A percentile compares a stretch with the other conserved stretches of the same genome.
Evolutionary conservation across 2,888 invertebrate genomes (phyloP).

Genomic region (Epistrophella euchroma): DNA sequence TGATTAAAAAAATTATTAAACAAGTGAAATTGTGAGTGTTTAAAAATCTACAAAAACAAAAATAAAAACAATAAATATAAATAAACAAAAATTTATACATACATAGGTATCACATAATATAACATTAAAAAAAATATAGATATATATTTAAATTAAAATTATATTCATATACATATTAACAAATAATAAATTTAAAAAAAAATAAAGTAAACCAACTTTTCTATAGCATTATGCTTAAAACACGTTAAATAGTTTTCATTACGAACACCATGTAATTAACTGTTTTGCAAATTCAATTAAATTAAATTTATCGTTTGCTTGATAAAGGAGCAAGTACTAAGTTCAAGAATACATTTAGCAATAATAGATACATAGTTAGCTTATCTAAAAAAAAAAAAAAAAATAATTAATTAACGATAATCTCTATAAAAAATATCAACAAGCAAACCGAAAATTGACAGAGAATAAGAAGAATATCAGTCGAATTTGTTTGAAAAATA

Average conservation of each 20-base stretch:
- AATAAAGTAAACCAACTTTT: slow-evolving; percentile 40
- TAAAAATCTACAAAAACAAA: slow-evolving; percentile 58
- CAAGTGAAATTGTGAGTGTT: slow-evolving; percentile 68
- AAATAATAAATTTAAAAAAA: slow-evolving; percentile 20
- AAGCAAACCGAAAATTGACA: not conserved
- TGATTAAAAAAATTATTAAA: slow-evolving; percentile 61
- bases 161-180: slow-evolving; percentile 66
- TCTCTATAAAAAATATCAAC: slow-evolving; percentile 8
- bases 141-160: slow-evolving; percentile 67
- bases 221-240: slow-evolving; percentile 50
- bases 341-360: slow-evolving; percentile 62
- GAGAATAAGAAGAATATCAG: slow-evolving; percentile 15
- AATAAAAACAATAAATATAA: slow-evolving; percentile 26
- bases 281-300: slow-evolving; percentile 62
- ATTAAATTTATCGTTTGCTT: slow-evolving; percentile 61
- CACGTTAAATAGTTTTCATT: slow-evolving; percentile 64
- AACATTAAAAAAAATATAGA: slow-evolving; percentile 54
- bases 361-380: slow-evolving; percentile 66
- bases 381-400: slow-evolving; percentile 53
- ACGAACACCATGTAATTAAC: slow-evolving; percentile 65
- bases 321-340: slow-evolving; percentile 42
- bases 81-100: slow-evolving; percentile 32
- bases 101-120: slow-evolving; percentile 46
- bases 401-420: slow-evolving; percentile 38
- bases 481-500: slow-evolving; percentile 20